A percentile compares a stretch with the other conserved stretches of the same genome.
These are phyloP conservation scores for Volucella inflata DNA, from an alignment of 2,888 invertebrate genomes.

Conservation along the genomic window DNA sequence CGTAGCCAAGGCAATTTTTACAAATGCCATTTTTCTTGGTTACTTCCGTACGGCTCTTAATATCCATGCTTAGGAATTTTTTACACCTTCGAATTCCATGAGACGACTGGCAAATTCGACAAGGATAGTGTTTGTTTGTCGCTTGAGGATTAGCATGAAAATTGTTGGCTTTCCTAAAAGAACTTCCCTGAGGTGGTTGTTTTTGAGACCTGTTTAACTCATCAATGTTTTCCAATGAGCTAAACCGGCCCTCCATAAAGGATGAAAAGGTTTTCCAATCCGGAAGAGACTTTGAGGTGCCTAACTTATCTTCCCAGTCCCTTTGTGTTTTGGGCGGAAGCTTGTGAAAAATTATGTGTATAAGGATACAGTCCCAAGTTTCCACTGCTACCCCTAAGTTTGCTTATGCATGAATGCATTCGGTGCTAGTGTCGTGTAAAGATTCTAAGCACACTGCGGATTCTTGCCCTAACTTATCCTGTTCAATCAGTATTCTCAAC, in stretches of 20 bases:
- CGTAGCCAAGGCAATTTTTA: conserved; percentile 7
- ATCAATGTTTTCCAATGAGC: conserved; percentile 12
- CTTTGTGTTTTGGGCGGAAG: neutral
- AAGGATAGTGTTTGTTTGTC: neutral
- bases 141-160: too few relatives aligned
- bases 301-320: too few relatives aligned
- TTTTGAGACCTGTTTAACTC: neutral
- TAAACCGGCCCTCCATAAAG: conserved; percentile 15
- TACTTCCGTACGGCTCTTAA: neutral
- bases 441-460: too few relatives aligned
- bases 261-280: conserved; percentile 33
- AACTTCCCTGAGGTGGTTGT: too few relatives aligned
- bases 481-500: too few relatives aligned
- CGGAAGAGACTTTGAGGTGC: conserved; percentile 19
- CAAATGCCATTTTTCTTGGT: conserved; percentile 4
- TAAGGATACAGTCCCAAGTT: conserved; percentile 9
- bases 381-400: too few relatives aligned
- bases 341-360: conserved; percentile 13
- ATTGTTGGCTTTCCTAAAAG: too few relatives aligned
- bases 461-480: too few relatives aligned
- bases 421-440: too few relatives aligned
- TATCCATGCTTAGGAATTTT: conserved; percentile 11
- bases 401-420: too few relatives aligned
- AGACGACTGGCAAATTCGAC: conserved; percentile 4
- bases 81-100: conserved; percentile 27